Evolutionary conservation across 2,797 vertebrate genomes (phyloP), one percentile per base, ranked within the genome.

Genomic region (Naso thynnoides): DNA sequence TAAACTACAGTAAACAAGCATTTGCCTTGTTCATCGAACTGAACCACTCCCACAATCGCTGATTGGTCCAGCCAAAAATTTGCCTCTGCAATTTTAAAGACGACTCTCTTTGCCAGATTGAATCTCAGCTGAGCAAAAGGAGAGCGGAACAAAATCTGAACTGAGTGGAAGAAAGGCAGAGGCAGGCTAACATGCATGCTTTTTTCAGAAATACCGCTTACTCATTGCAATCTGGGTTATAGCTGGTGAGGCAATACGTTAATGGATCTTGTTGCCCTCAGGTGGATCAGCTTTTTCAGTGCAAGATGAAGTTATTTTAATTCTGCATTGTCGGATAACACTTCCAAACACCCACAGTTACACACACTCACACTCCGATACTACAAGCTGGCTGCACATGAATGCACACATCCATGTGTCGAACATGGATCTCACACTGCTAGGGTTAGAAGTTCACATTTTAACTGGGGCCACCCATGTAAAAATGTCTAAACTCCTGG

Each of bases 401-500:
- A 14, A 66, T 19, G 24, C 60, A 73, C 64, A 61, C 53, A 31
- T 76, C 68, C 24, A 4, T 16, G 61, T 18, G 21, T 27, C n/a
- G 41, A 80, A 41, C 65, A 54, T 44, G 70, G 29, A 57, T 65
- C 62, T 78, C 71, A 71, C 74, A 69, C 63, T 66, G 73, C 29
- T 23, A 11, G 24, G 79, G 80, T 89, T 72, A 87, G 45, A 72
- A 80, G 85, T 91, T 90, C 79, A 82, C 38, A 41, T 73, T 85
- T 79, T 76, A 78, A 84, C 65, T 21, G 70, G 64, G 86, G 74
- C 85, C 86, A 85, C 89, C 81, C 76, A 53, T 86, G 81, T 73
- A 66, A 63, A 66, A 48, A 72, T 42, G 60, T 70, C 42, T 69
- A 79, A 79, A 84, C 68, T 70, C 65, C 53, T 58, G 64, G 16